Evolutionary conservation across 1,140 invertebrate species (phyloP), one percentile per base, ranked within the genome.

Genomic region (Lamellibrachia luymesi): DNA sequence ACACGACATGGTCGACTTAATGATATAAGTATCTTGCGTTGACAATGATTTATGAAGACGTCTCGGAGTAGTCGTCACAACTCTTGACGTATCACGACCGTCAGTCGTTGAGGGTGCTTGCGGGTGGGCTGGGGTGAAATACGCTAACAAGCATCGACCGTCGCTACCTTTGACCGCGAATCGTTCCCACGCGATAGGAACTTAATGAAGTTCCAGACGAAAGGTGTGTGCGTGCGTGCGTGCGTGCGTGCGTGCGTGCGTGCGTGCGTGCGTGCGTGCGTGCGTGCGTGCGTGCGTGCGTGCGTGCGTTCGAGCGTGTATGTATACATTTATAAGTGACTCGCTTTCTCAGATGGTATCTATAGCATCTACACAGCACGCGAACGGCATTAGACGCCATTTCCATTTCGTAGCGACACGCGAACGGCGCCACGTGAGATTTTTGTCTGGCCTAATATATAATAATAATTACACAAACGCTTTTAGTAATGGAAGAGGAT

Each of bases 1-100:
- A 22, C 2, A 8, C 6, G 6, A 22, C 64, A 8, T 17, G 64
- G 64, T 22, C 64, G 64, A 80, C 64, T 80, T 80, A 80, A 80
- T 80, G 7, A 80, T 80, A 80, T 80, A 80, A 80, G 64, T 80
- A 80, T 22, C 64, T 80, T 80, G 64, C 13, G 64, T 80, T 80
- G 64, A 80, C 64, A 80, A 22, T 80, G 64, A 80, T 80, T 80
- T 80, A 80, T 80, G 64, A 80, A 80, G 64, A 80, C 64, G 64
- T 80, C 64, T 80, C 13, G 64, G 13, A 22, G 17, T 22, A 80
- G 8, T 80, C 25, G 64, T 80, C 64, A 80, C 13, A 17, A 22
- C 0, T 80, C 64, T 80, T 80, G 64, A 80, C 64, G 64, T 80
- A 8, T 80, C 8, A 22, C 64, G 64, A 22, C 64, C 5, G 5